Conservation (phyloP, 2,113 vertebrate species). For the Ciconia maguari region DNA sequence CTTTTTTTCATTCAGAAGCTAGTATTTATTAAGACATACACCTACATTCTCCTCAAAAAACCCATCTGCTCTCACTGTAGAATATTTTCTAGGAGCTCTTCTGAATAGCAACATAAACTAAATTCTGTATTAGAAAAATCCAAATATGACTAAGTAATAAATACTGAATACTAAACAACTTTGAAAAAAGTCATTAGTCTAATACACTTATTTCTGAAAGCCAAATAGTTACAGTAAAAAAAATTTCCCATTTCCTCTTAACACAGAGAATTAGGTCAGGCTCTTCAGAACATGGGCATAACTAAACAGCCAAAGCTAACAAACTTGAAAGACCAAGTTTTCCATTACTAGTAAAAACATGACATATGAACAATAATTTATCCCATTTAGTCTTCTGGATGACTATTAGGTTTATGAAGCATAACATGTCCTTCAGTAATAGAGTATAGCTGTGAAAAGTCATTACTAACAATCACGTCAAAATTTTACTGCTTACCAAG, state of each 20-base stretch:
- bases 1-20: background rate
- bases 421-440: background rate
- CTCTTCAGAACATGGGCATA: background rate
- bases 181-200: background rate
- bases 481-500: slow-evolving; percentile 82
- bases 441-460: background rate
- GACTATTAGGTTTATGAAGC: background rate
- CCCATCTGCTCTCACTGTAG: background rate
- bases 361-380: background rate
- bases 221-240: background rate
- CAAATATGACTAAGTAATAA: background rate
- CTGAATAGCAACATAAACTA: background rate
- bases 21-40: background rate
- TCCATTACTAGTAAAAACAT: background rate
- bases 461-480: background rate
- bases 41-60: slow-evolving; percentile 21
- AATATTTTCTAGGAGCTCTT: background rate
- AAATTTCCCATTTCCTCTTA: background rate
- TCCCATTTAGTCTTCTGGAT: background rate
- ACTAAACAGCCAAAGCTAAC: background rate
- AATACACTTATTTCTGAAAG: background rate
- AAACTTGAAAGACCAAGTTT: background rate
- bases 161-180: background rate
- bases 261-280: background rate
- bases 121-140: background rate